These are phyloP conservation scores for Cryptoblepharus egeriae DNA, from an alignment of 2,797 vertebrate species.

Conservation along the genomic window DNA sequence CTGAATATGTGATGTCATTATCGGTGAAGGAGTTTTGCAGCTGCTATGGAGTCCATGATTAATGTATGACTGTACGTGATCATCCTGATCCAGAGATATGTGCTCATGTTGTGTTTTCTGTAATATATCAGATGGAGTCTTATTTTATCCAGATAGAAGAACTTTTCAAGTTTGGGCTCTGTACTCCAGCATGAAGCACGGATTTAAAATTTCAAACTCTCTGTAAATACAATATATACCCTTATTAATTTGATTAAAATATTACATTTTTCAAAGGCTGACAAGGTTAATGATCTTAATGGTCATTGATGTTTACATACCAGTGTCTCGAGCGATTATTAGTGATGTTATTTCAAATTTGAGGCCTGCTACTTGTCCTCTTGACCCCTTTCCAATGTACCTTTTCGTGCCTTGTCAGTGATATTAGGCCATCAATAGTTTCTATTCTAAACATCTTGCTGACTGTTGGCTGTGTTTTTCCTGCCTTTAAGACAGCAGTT, in stretches of 20 bases:
- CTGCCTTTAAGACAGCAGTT: slow-evolving; percentile 52
- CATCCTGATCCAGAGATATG: neutral
- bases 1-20: neutral
- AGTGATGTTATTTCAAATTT: slow-evolving; percentile 29
- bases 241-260: slow-evolving; percentile 16
- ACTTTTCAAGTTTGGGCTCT: neutral
- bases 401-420: slow-evolving; percentile 37
- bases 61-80: neutral
- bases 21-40: neutral
- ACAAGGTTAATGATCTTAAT: slow-evolving; percentile 32
- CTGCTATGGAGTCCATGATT: neutral
- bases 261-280: slow-evolving; percentile 12
- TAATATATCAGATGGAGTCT: neutral
- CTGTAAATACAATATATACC: slow-evolving; percentile 25
- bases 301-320: neutral
- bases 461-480: slow-evolving; percentile 32
- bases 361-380: slow-evolving; percentile 29
- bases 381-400: slow-evolving; percentile 50
- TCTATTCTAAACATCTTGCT: slow-evolving; percentile 36
- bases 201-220: neutral
- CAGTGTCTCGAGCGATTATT: slow-evolving; percentile 31
- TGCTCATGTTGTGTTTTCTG: neutral
- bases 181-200: neutral
- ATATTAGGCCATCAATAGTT: slow-evolving; percentile 43
- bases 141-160: neutral